Evolutionary conservation across 1,140 invertebrate genomes (phyloP), one percentile per base, ranked within the genome.

Genomic region (Pseudomyrmex flavicornis): DNA sequence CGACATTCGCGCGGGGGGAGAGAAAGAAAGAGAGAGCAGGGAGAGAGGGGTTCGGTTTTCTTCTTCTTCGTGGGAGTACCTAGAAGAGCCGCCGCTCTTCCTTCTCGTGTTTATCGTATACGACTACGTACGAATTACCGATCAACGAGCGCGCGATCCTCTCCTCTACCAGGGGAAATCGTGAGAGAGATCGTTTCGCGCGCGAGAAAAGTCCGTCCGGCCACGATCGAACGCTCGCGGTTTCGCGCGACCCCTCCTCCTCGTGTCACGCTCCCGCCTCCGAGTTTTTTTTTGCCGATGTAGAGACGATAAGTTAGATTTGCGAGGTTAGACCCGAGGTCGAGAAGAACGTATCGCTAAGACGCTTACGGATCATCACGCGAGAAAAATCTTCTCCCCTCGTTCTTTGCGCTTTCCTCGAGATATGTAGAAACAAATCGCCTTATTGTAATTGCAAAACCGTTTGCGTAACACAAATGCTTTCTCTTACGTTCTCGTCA

Each of bases 101-200:
- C 72, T 48, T 63, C 73, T 83, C 73, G 61, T 59, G 65, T 83
- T 83, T 83, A 65, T 77, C 52, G 76, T 65, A 79, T n/a, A 54
- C n/a, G 52, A 26, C 46, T 20, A 80, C 54, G 54, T 80, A 72
- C 56, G 76, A 80, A 80, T 80, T 80, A 80, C 68, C 76, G 50
- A 17, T 56, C 61, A n/a, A 56, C 35, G 59, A 74, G 56, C 46
- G 48, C 62, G 35, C 54, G 56, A 76, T 83, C 80, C 52, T 65
- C 52, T 65, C 80, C 72, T 58, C 44, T 46, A 48, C 54, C 9
- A 10, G 15, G 22, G 54, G 54, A 80, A 80, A 80, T 80, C 76
- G 76, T 80, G 76, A 80, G 76, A 80, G 66, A 80, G 76, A 80
- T 80, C 66, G 66, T 76, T 76, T 44, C 61, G 59, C 58, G 22